These are phyloP conservation scores for Propithecus perrieri DNA, from an alignment of 2,797 vertebrate genomes.

Conservation along the genomic window DNA sequence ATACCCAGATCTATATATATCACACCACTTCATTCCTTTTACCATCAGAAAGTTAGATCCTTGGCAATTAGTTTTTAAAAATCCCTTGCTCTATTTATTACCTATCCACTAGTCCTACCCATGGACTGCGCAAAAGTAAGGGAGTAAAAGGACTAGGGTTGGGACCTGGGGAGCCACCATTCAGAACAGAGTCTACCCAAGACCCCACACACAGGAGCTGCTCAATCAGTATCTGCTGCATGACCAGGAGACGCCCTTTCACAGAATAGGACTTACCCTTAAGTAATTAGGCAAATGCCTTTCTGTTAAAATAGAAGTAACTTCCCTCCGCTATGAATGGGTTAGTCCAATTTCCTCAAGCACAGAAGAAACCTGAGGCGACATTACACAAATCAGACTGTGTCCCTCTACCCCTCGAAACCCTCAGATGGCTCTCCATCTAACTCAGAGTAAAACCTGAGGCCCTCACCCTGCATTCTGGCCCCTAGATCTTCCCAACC, in stretches of 20 bases:
- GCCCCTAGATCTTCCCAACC: background rate
- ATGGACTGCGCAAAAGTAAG: background rate
- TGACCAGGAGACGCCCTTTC: background rate
- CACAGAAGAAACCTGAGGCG: background rate
- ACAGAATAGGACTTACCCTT: background rate
- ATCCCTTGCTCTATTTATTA: background rate
- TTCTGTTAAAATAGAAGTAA: background rate
- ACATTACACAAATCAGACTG: background rate
- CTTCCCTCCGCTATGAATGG: background rate
- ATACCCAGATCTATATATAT: background rate
- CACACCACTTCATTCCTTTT: background rate
- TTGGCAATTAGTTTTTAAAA: background rate
- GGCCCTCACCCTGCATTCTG: background rate
- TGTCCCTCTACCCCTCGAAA: background rate
- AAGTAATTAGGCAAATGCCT: background rate
- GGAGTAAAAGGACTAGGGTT: background rate
- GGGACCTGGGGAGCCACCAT: background rate
- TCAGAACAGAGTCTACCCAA: background rate
- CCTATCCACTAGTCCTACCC: background rate
- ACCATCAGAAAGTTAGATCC: background rate
- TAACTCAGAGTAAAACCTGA: slow-evolving; percentile 4
- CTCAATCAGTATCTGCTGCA: background rate
- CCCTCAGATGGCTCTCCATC: background rate
- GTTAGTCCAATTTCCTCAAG: background rate
- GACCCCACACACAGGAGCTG: background rate